A percentile compares a stretch with the other conserved stretches of the same genome.
Conservation (phyloP, 1,140 invertebrate genomes). For the Anastrepha ludens region DNA sequence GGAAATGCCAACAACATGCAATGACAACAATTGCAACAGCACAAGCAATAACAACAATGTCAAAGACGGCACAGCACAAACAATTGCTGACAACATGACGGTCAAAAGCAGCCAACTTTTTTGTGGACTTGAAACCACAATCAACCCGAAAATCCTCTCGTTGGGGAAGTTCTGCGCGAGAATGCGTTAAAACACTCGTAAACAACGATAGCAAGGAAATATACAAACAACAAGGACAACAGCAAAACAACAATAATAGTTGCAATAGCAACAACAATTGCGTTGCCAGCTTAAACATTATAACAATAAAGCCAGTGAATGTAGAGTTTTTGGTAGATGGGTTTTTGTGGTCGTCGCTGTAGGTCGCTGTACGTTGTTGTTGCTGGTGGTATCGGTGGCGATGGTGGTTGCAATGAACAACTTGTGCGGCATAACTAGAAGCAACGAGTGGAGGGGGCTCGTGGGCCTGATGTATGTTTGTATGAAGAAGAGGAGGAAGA, state of each 20-base stretch:
- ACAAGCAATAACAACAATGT: constrained; percentile 21
- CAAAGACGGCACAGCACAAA: not conserved
- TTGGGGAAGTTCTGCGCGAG: not conserved
- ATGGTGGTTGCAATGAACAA: constrained; percentile 39
- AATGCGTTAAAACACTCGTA: constrained; percentile 40
- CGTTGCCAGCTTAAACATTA: constrained; percentile 16
- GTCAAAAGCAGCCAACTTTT: constrained; percentile 36
- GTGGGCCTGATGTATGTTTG: not conserved
- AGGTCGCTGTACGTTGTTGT: not conserved
- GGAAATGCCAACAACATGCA: constrained; percentile 39
- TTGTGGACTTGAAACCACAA: constrained; percentile 20
- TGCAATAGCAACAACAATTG: not conserved
- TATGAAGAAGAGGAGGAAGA: not conserved
- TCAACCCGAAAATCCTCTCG: constrained; percentile 46
- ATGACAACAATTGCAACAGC: constrained; percentile 14
- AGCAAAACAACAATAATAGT: constrained; percentile 22
- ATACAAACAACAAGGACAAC: not conserved
- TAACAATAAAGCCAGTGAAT: constrained; percentile 48
- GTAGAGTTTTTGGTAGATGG: constrained; percentile 4
- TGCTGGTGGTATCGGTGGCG: not conserved
- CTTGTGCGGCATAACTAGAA: not conserved
- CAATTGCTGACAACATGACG: constrained; percentile 45
- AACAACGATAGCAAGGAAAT: constrained; percentile 27
- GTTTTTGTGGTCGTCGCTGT: not conserved
- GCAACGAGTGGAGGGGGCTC: not conserved